Conservation (phyloP, 2,113 vertebrate genomes). For the Platichthys flesus region DNA sequence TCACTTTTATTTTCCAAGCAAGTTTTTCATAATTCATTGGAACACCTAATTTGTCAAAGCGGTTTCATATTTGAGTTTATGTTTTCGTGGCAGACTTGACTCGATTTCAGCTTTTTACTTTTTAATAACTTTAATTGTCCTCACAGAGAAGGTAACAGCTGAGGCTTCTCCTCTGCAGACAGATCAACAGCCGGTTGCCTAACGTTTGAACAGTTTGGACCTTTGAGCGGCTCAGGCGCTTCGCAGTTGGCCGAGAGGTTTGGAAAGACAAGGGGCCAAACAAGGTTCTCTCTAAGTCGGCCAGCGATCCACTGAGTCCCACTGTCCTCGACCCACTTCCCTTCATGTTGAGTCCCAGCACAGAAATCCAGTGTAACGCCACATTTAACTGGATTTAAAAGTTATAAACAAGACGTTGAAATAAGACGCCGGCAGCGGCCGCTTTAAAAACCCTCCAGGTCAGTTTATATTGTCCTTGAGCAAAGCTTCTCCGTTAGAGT, state of each 20-base stretch:
- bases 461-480: not conserved
- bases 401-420: too few relatives aligned
- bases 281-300: not conserved
- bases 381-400: too few relatives aligned
- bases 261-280: not conserved
- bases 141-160: too few relatives aligned
- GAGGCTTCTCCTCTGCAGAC: not conserved
- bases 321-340: not conserved
- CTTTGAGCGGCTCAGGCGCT: conserved; percentile 26
- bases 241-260: not conserved
- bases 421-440: too few relatives aligned
- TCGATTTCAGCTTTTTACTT: too few relatives aligned
- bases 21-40: not conserved
- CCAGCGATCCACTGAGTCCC: not conserved
- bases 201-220: conserved; percentile 27
- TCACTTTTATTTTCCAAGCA: not conserved
- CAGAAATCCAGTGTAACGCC: not conserved
- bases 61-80: too few relatives aligned
- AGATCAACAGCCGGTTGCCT: conserved; percentile 15
- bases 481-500: not conserved
- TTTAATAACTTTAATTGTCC: not conserved
- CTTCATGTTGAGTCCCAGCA: not conserved
- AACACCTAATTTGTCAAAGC: not conserved
- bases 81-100: too few relatives aligned
- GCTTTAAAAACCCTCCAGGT: not conserved